Base-by-base conservation (phyloP, 1,140 invertebrate genomes). In the Habropoda laboriosa region DNA sequence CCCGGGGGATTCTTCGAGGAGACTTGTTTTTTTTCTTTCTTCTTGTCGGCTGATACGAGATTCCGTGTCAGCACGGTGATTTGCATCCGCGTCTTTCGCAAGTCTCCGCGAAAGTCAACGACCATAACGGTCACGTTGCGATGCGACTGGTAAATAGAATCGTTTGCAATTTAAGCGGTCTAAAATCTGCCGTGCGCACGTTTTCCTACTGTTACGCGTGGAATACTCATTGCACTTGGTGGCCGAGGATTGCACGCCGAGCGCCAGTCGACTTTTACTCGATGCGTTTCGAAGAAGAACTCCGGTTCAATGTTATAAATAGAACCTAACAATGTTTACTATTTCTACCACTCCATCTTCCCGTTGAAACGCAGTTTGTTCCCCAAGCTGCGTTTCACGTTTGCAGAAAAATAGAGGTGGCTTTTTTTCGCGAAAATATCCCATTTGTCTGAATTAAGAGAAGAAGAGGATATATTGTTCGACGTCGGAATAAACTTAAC, bases 81-180 rank as follows among this genome's bases (percentile, higher is more conserved):
- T 80, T 71, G 72, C 79, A 76, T 67, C 66, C 40, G 40, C 13
- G 35, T 80, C 71, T 76, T 67, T 76, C 27, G 71, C 60, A 61
- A 61, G 67, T 30, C 55, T 67, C 57, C 30, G 51, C 68, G 49
- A 64, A 84, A 71, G 71, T 84, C 72, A 85, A 76, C 47, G 82
- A 81, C 72, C 71, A 80, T 76, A 79, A 74, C 78, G 78, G 79
- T 82, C 49, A 49, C 66, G 45, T 78, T 35, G 55, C 75, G 51
- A 64, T 79, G 70, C 77, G 71, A 79, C 77, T 30, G 40, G 70
- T 74, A 79, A 78, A 78, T 71, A 78, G 75, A 71, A 78, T 60
- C 67, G 75, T 78, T 71, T 71, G 75, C 42, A 61, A 71, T 32
- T 78, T 78, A 40, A 78, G 35, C 42, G 42, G 5, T 42, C 55